Conservation (phyloP, 2,888 invertebrate genomes). For the Drosophila mimica region DNA sequence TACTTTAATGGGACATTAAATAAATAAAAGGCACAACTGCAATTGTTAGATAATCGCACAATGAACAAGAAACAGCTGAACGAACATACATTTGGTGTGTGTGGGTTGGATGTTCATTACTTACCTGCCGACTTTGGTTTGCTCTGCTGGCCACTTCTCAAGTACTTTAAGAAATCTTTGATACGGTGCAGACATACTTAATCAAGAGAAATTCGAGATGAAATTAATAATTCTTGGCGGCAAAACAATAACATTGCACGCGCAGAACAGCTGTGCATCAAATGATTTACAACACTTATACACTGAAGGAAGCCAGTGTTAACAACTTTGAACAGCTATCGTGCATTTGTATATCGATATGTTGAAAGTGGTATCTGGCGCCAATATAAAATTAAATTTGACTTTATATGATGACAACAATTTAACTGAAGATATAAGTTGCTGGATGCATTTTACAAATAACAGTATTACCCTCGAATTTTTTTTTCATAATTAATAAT, state of each 20-base stretch:
- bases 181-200: conserved; percentile 88
- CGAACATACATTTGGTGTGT: conserved; percentile 40
- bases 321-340: conserved; percentile 11
- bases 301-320: conserved; percentile 2
- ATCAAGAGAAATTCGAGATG: not conserved
- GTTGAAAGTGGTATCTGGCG: not conserved
- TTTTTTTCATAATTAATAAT: not conserved
- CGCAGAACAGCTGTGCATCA: conserved; percentile 39
- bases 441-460: not conserved
- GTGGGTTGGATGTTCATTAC: conserved; percentile 25
- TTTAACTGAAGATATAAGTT: not conserved
- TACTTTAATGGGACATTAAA: not conserved
- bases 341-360: conserved; percentile 26
- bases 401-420: too few species aligned
- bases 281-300: conserved; percentile 16
- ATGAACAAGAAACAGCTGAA: conserved; percentile 34
- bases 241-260: conserved; percentile 60
- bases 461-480: not conserved
- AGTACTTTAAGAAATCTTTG: conserved; percentile 90
- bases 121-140: conserved; percentile 90
- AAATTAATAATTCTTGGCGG: conserved; percentile 42
- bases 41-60: conserved; percentile 63
- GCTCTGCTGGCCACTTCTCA: conserved; percentile 92
- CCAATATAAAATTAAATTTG: not conserved
- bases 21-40: conserved; percentile 3